Percentiles rank a stretch among this genome's conserved stretches.
Conservation (phyloP, 2,113 vertebrate species). For the Nothocercus nigrocapillus region DNA sequence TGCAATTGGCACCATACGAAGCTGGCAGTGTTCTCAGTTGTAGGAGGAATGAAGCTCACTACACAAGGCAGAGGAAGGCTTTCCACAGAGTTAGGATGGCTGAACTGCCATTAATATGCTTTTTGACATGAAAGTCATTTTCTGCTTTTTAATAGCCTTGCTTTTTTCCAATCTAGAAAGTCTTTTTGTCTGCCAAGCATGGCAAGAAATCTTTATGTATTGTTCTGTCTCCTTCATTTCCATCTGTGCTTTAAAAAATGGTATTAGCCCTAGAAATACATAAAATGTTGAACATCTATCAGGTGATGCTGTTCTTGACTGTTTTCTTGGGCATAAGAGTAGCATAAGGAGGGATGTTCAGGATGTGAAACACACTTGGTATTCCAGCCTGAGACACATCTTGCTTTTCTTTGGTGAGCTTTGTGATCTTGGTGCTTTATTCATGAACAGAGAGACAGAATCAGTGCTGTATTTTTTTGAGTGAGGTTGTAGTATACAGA, state of each 20-base stretch:
- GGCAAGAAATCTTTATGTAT: neutral
- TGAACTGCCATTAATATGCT: neutral
- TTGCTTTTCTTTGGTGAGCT: neutral
- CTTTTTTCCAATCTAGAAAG: neutral
- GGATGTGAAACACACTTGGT: neutral
- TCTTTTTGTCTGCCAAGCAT: neutral
- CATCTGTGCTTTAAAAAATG: neutral
- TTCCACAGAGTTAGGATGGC: neutral
- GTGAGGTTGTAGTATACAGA: neutral
- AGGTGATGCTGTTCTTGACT: neutral
- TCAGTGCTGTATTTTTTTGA: neutral
- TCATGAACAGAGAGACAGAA: neutral
- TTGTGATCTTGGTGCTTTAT: constrained; percentile 8
- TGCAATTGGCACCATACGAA: neutral
- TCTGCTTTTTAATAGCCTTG: neutral
- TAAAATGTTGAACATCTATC: neutral
- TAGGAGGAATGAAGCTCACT: neutral
- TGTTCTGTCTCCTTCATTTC: neutral
- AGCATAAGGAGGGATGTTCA: neutral
- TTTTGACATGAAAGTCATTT: neutral
- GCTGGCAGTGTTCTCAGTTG: neutral
- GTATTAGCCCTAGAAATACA: neutral
- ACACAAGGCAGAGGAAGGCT: neutral
- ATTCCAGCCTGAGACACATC: neutral
- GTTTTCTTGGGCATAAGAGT: neutral